A percentile compares a stretch with the other conserved stretches of the same genome.
These are phyloP conservation scores for Xestia c-nigrum DNA, from an alignment of 2,888 invertebrate species.

Conservation along the genomic window DNA sequence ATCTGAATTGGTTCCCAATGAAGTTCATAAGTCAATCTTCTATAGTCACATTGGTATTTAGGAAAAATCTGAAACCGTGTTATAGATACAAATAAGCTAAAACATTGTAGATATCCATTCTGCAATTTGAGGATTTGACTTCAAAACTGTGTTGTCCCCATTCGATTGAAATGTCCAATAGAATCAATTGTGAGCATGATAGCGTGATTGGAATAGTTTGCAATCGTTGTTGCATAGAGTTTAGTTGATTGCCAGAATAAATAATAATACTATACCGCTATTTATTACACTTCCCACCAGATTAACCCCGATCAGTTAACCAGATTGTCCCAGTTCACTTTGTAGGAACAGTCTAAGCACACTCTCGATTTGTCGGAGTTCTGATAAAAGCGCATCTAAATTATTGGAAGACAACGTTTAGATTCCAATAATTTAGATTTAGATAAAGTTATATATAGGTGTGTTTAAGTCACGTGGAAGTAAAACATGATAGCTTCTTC, in stretches of 20 bases:
- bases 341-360: not conserved
- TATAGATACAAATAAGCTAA: constrained; percentile 10
- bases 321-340: not conserved
- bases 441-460: no score
- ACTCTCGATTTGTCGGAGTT: not conserved
- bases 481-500: not conserved
- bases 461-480: not conserved
- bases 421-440: no score
- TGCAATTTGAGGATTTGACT: constrained; percentile 2
- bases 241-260: not conserved
- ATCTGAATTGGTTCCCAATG: not conserved
- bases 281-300: not conserved
- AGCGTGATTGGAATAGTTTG: constrained; percentile 8
- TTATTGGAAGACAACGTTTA: no score
- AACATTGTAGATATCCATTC: not conserved
- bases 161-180: constrained; percentile 6
- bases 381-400: not conserved
- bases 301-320: not conserved
- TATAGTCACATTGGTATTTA: not conserved
- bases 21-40: not conserved
- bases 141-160: not conserved
- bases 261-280: no score
- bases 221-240: not conserved
- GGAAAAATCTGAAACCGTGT: not conserved
- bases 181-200: constrained; percentile 18